These are phyloP conservation scores for Silvanus unidentatus DNA, from an alignment of 2,888 invertebrate species.

Conservation along the genomic window DNA sequence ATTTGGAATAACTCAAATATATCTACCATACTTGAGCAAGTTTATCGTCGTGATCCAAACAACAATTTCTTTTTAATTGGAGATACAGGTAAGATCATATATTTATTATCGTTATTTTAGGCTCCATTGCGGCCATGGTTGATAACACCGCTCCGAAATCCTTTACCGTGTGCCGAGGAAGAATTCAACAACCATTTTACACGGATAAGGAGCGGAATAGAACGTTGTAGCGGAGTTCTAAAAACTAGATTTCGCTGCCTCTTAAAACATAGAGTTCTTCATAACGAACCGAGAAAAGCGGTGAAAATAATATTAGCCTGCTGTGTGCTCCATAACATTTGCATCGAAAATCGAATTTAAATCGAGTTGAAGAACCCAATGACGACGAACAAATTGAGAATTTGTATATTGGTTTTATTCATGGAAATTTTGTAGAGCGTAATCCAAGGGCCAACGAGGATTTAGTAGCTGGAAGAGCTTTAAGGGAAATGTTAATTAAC, in stretches of 20 bases:
- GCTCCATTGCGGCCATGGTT: conserved; percentile 11
- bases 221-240: conserved; percentile 13
- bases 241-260: conserved; percentile 17
- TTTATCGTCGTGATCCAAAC: conserved; percentile 4
- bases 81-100: conserved; percentile 8
- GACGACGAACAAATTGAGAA: not conserved
- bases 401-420: not conserved
- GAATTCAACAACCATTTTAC: not conserved
- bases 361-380: too few species aligned
- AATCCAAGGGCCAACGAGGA: not conserved
- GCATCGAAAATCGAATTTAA: conserved; percentile 4
- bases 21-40: not conserved
- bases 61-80: conserved; percentile 3
- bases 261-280: conserved; percentile 16
- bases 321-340: conserved; percentile 19
- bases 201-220: conserved; percentile 1
- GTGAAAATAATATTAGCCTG: conserved; percentile 20
- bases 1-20: conserved; percentile 10
- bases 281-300: conserved; percentile 1
- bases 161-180: not conserved
- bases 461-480: not conserved
- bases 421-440: not conserved
- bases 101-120: not conserved
- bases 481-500: not conserved
- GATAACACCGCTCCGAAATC: conserved; percentile 9